Evolutionary conservation across 2,113 vertebrate genomes (phyloP).

Genomic region (Cynocephalus volans): DNA sequence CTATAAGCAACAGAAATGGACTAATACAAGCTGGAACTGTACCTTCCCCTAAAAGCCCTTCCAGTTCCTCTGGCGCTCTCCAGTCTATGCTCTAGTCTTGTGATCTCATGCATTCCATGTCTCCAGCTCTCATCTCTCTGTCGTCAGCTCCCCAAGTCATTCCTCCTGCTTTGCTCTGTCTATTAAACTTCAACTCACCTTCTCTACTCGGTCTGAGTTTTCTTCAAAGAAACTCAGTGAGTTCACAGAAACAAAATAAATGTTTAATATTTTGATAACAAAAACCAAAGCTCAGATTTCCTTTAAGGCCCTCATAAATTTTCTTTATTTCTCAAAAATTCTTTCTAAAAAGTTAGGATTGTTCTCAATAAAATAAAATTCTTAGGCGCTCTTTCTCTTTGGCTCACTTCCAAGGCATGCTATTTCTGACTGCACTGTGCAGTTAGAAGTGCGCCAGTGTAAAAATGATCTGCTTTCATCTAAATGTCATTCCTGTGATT

Average conservation of each 20-base stretch:
- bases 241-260: background rate
- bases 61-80: no score
- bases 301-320: background rate
- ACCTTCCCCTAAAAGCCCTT: no score
- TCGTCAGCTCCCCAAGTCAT: background rate
- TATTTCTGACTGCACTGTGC: rapidly evolving
- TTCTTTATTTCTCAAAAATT: background rate
- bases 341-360: background rate
- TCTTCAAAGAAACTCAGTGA: background rate
- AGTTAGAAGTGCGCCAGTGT: background rate
- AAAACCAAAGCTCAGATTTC: conserved; percentile 10
- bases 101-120: background rate
- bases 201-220: background rate
- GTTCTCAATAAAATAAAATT: conserved; percentile 15
- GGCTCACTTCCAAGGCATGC: background rate
- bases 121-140: background rate
- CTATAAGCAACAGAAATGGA: no score
- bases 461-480: conserved; percentile 46
- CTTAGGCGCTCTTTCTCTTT: background rate
- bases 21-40: no score
- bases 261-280: background rate
- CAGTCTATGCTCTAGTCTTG: no score
- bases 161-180: background rate
- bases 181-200: background rate
- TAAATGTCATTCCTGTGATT: conserved; percentile 66